Evolutionary conservation across 1,140 invertebrate species (phyloP).

Genomic region (Holotrichia oblita): DNA sequence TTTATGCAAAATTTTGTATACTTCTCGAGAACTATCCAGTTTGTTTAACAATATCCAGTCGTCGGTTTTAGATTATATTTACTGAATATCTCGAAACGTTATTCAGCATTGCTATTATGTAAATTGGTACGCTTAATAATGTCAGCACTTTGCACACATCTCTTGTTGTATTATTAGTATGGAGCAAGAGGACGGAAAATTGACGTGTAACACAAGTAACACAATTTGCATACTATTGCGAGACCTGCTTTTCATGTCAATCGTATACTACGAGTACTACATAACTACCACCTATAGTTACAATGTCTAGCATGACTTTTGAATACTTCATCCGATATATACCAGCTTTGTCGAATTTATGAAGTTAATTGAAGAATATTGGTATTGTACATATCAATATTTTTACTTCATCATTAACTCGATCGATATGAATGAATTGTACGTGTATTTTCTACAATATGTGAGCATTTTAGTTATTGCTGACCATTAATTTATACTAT

Average conservation of each 20-base stretch:
- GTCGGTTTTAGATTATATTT: neutral
- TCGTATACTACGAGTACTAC: too few relatives aligned
- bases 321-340: neutral
- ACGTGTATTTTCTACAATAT: neutral
- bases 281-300: neutral
- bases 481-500: too few relatives aligned
- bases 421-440: too few relatives aligned
- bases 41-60: neutral
- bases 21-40: neutral
- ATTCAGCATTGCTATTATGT: conserved; percentile 21
- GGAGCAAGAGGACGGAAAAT: conserved; percentile 17
- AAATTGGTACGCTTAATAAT: conserved; percentile 8
- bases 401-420: too few relatives aligned
- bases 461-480: neutral
- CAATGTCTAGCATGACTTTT: neutral
- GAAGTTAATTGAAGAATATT: neutral
- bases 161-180: neutral
- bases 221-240: conserved; percentile 15
- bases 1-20: neutral
- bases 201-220: conserved; percentile 30
- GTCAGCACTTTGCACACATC: conserved; percentile 16
- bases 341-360: neutral
- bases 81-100: neutral
- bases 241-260: neutral
- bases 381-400: neutral